Base-by-base conservation (phyloP, 2,113 vertebrate genomes). In the Albula goreensis region DNA sequence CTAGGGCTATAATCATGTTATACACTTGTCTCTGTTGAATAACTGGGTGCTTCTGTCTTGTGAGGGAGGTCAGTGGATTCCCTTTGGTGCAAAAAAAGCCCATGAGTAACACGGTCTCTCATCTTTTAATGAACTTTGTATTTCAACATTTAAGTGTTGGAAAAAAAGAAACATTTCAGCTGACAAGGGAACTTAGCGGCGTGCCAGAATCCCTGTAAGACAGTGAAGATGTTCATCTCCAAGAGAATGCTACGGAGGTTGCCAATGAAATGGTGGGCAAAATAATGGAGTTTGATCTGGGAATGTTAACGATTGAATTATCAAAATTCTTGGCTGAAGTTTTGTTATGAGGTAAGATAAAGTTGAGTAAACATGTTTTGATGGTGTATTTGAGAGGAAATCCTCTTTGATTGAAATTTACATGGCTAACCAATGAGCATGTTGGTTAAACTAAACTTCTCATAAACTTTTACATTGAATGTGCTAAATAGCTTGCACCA, bases 81-180 rank as follows among this genome's bases (percentile, higher is more conserved):
- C 79, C 56, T 70, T 49, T 49, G 63, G 82, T 63, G 80, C 11
- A 57, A 82, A 89, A 57, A 63, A 82, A 13, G 70, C 78, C 78
- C 41, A 2, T 78, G 70, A 57, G 84, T 86, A 81, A 86, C 88
- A 87, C 84, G 78, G 80, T 86, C 82, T 53, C 81, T 79, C 86
- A 82, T 89, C 86, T 80, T 86, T 86, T 82, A 89, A 89, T 89
- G 82, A 87, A 88, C 86, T 89, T 89, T 89, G 86, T 86, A 89
- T 86, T 81, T 84, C 63, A 78, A 80, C 82, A 70, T 88, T 86
- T 86, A 86, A 88, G 85, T 84, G 53, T 66, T 80, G 86, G 82
- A 83, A 84, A 66, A 82, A 88, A 82, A 88, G 82, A 80, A 84
- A 66, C 83, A 79, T 82, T 80, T 85, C 86, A 53, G 83, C 87